These are phyloP conservation scores for Neoarius graeffei DNA, from an alignment of 2,113 vertebrate species.

Conservation along the genomic window DNA sequence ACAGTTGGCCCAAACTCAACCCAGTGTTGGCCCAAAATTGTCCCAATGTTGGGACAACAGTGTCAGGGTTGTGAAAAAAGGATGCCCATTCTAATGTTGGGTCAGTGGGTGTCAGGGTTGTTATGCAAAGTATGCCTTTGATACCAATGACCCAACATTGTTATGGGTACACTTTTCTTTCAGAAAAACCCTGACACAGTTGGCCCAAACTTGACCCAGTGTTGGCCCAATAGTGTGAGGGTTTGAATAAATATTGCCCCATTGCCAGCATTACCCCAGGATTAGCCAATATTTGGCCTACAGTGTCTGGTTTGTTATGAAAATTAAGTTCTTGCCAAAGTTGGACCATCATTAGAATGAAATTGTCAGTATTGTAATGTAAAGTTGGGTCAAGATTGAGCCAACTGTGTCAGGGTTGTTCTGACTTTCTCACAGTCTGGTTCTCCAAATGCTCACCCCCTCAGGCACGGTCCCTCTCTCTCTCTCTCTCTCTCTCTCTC, in stretches of 20 bases:
- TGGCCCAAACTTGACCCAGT: too few relatives aligned
- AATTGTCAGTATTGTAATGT: too few relatives aligned
- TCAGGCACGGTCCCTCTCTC: background rate
- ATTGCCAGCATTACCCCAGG: background rate
- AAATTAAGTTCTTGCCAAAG: background rate
- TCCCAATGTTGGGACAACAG: background rate
- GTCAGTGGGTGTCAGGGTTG: background rate
- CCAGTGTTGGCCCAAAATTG: background rate
- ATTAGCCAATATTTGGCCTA: background rate
- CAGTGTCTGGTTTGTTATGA: background rate
- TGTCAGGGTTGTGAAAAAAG: background rate
- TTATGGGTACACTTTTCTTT: background rate
- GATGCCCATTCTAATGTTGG: background rate
- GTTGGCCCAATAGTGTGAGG: background rate
- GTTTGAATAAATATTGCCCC: background rate
- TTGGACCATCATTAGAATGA: background rate
- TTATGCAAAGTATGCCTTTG: background rate
- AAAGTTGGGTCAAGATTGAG: background rate
- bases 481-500: slow-evolving; percentile 30
- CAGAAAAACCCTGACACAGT: background rate
- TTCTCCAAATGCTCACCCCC: background rate
- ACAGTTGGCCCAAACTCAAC: background rate
- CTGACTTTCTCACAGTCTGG: background rate
- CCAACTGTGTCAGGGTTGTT: background rate
- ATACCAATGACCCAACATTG: background rate